Conservation (phyloP, 2,888 invertebrate genomes). For the Alloplasta piceator region DNA sequence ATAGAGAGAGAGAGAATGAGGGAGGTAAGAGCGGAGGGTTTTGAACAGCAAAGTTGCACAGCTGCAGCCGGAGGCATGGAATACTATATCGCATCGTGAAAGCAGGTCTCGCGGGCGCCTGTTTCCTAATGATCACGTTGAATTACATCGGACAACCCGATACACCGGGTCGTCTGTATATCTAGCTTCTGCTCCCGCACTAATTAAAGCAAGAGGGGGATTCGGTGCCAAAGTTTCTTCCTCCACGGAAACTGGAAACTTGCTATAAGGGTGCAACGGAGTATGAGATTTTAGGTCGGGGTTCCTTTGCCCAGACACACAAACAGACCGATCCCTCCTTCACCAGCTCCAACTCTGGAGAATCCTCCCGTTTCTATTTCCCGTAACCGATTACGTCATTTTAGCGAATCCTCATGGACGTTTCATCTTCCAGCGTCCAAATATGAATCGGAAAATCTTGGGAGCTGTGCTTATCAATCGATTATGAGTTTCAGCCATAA, state of each 20-base stretch:
- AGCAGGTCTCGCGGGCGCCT: conserved; percentile 35
- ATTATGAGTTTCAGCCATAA: too few species aligned
- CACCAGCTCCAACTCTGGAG: conserved; percentile 8
- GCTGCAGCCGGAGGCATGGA: conserved; percentile 11
- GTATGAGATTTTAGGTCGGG: conserved; percentile 51
- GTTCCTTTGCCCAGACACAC: conserved; percentile 27
- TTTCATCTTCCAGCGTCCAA: conserved; percentile 8
- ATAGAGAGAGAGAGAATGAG: not conserved
- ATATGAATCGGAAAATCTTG: too few species aligned
- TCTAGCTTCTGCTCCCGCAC: conserved; percentile 48
- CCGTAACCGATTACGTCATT: conserved; percentile 6
- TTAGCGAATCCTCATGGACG: conserved; percentile 15
- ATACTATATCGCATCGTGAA: conserved; percentile 25
- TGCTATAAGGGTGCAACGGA: conserved; percentile 39
- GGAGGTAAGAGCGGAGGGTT: conserved; percentile 14
- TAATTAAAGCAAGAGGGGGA: conserved; percentile 54
- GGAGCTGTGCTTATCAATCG: too few species aligned
- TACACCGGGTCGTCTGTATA: conserved; percentile 45
- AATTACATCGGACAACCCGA: conserved; percentile 64
- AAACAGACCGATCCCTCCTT: conserved; percentile 1
- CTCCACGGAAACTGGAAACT: conserved; percentile 50
- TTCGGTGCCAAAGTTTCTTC: conserved; percentile 57
- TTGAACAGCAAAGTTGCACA: conserved; percentile 15
- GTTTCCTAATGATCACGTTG: conserved; percentile 63
- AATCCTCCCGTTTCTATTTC: not conserved